A percentile compares a stretch with the other conserved stretches of the same genome.
Conservation (phyloP, 2,888 invertebrate genomes). For the Stenchaetothrips biformis region DNA sequence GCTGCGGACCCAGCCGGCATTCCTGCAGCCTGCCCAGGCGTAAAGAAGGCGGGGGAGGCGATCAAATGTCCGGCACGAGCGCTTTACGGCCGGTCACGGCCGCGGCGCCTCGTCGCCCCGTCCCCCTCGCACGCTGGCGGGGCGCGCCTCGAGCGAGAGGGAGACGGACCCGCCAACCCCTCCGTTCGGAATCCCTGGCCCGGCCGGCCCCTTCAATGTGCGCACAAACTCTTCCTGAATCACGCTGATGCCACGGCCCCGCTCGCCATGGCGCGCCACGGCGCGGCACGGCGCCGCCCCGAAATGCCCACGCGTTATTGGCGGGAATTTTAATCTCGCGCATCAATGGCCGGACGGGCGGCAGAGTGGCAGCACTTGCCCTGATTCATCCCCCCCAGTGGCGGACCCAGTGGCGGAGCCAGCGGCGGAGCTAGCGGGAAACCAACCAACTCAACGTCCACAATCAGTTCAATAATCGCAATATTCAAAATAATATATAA, state of each 20-base stretch:
- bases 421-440: no score
- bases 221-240: slow-evolving; percentile 9
- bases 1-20: background rate
- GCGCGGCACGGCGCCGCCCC: background rate
- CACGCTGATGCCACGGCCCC: background rate
- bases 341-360: background rate
- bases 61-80: background rate
- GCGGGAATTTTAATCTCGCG: slow-evolving; percentile 5
- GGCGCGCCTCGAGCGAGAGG: no score
- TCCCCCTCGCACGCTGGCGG: no score
- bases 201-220: background rate
- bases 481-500: no score
- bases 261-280: background rate
- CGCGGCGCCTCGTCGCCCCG: no score
- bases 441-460: no score
- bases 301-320: background rate
- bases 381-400: background rate
- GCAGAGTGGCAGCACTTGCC: background rate
- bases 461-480: no score
- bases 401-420: background rate
- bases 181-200: background rate
- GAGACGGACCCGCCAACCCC: no score
- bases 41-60: background rate
- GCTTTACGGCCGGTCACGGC: background rate
- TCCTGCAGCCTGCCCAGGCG: background rate